Base-by-base conservation (phyloP, 2,888 invertebrate species). In the Synanthedon formicaeformis region DNA sequence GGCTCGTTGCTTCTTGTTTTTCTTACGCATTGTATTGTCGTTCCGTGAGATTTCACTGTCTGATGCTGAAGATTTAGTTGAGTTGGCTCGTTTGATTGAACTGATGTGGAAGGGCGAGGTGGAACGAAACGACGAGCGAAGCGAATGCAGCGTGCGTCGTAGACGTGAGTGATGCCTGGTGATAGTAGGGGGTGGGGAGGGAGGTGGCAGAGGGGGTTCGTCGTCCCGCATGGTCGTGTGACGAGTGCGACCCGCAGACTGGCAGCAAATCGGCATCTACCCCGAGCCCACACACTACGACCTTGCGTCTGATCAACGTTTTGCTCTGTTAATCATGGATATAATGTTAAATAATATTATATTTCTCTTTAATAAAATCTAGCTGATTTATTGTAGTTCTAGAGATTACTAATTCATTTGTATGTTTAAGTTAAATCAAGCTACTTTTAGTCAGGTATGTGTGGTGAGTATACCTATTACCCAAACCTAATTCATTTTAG, bases 51-150 rank as follows among this genome's bases (percentile, higher is more conserved):
- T 75, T 66, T 86, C 88, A 60, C 82, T 77, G 78, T 88, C 88
- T 76, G 87, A 87, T 67, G 75, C 84, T 67, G 78, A 78, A 63
- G 83, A 81, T 64, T 81, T 84, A 58, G 68, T 71, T 65, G 83
- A 83, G 64, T 79, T 77, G 68, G 79, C 69, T 65, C 84, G 85
- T 73, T 79, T 81, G 74, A 79, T 71, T 72, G 85, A 71, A 62
- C 79, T 82, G 72, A 87, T 76, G 77, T 87, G 85, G 82, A 87
- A 87, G 80, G 85, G 83, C 79, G 88, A 84, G 64, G 78, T 79
- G 75, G 80, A 76, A 66, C 86, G 85, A 77, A 88, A 87, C 71
- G 88, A 85, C 61, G 85, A 75, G 63, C 87, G 81, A 55, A 88
- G 77, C 74, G 87, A 71, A 71, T 79, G 80, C 63, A 88, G 78